phyloP scores from a whole-genome alignment of 2,797 vertebrate species.

The Phalloptychus januarius region DNA sequence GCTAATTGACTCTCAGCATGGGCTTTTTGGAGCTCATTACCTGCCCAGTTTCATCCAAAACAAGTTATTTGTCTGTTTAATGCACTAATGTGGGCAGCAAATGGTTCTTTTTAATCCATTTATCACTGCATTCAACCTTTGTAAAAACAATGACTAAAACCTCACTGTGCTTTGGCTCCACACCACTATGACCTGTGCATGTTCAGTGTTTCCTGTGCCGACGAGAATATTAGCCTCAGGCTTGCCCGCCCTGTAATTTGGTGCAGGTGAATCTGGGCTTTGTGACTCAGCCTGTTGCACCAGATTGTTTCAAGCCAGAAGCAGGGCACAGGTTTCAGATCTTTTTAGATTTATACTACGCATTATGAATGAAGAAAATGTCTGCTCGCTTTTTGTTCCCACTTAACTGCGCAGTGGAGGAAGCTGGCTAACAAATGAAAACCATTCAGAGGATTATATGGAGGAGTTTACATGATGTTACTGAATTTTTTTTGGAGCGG shows the following conservation, averaged over 20 bases:
- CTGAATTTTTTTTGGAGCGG: neutral
- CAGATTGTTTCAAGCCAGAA: conserved; percentile 23
- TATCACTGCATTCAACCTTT: neutral
- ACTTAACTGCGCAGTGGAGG: neutral
- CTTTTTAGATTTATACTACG: neutral
- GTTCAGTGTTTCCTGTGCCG: conserved; percentile 48
- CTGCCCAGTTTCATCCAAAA: conserved; percentile 13
- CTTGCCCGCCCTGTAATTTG: conserved; percentile 32
- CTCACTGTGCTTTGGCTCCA: conserved; percentile 7
- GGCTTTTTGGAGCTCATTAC: conserved; percentile 24
- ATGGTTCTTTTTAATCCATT: neutral
- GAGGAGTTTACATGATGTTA: neutral
- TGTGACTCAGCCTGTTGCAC: conserved; percentile 53
- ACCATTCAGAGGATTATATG: neutral
- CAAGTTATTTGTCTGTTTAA: conserved; percentile 9
- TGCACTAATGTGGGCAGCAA: conserved; percentile 7
- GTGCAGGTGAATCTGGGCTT: conserved; percentile 61
- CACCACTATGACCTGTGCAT: conserved; percentile 23
- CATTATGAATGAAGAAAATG: neutral
- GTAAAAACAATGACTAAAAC: neutral
- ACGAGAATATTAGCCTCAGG: conserved; percentile 28
- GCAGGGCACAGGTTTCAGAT: conserved; percentile 9
- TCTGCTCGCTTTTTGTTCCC: neutral
- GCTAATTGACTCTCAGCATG: conserved; percentile 55
- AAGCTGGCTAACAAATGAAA: neutral